Conservation (phyloP, 30 jellyfish, hydroid and myxozoan genomes). For the Nemopilema nomurai region DNA sequence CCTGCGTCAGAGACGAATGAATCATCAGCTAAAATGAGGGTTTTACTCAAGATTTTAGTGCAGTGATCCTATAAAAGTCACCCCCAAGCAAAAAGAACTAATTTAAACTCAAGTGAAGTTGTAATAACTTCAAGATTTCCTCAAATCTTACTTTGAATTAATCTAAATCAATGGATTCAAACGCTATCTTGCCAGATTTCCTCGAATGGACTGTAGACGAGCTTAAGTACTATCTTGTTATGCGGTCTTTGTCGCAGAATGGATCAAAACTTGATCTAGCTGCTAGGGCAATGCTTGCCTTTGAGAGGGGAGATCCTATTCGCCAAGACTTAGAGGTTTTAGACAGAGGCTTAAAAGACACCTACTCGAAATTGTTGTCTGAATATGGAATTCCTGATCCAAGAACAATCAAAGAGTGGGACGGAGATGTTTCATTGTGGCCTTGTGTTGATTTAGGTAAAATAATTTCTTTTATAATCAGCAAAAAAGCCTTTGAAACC, state of each 20-base stretch:
- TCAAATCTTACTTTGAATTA: too few species aligned
- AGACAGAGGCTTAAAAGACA: neutral
- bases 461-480: neutral
- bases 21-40: too few species aligned
- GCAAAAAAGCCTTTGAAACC: constrained; percentile 12
- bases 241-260: neutral
- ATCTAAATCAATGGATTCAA: too few species aligned
- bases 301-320: constrained; percentile 20
- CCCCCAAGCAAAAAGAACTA: too few species aligned
- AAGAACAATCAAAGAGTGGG: neutral
- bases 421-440: constrained; percentile 10
- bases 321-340: constrained; percentile 4
- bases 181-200: too few species aligned
- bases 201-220: constrained; percentile 9
- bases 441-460: constrained; percentile 19
- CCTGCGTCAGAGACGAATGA: too few species aligned
- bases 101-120: too few species aligned
- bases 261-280: constrained; percentile 3
- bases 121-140: too few species aligned
- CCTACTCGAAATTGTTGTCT: neutral
- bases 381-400: constrained; percentile 1
- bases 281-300: neutral
- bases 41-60: neutral
- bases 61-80: neutral
- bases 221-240: constrained; percentile 2